A percentile compares a stretch with the other conserved stretches of the same genome.
phyloP scores from a whole-genome alignment of 2,113 vertebrate genomes.

The Meles meles region DNA sequence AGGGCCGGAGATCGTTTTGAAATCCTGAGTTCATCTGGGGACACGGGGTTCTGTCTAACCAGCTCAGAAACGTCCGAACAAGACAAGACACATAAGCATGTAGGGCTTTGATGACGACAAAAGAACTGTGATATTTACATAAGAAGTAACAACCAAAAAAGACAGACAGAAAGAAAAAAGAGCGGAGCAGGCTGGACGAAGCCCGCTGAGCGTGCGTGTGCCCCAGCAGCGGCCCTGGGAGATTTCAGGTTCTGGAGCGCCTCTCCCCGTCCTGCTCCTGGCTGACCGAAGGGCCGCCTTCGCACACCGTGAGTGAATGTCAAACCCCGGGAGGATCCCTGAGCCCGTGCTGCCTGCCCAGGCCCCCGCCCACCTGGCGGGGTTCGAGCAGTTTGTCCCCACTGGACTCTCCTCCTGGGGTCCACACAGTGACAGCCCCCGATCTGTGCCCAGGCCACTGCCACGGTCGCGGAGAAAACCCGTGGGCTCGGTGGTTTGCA shows the following conservation, averaged over 20 bases:
- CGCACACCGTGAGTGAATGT: rapidly evolving
- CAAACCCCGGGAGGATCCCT: background rate
- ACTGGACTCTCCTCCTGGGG: no score
- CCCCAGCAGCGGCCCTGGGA: background rate
- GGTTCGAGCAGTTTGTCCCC: background rate
- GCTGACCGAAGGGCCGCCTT: background rate
- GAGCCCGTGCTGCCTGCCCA: background rate
- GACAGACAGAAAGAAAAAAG: no score
- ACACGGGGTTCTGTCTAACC: background rate
- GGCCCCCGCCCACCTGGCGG: rapidly evolving
- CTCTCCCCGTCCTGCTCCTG: background rate
- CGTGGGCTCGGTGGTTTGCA: background rate
- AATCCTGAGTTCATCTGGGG: background rate
- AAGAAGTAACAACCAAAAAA: background rate
- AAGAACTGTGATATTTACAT: background rate
- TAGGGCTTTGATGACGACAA: background rate
- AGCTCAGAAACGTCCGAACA: background rate
- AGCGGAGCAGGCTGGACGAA: rapidly evolving
- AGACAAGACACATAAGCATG: background rate
- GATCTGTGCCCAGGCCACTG: no score
- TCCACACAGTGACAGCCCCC: background rate
- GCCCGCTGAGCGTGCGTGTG: background rate
- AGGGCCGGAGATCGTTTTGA: background rate
- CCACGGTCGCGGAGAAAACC: background rate
- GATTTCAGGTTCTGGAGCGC: background rate